phyloP scores from a whole-genome alignment of 2,113 vertebrate genomes.

The Ochotona curzoniae region DNA sequence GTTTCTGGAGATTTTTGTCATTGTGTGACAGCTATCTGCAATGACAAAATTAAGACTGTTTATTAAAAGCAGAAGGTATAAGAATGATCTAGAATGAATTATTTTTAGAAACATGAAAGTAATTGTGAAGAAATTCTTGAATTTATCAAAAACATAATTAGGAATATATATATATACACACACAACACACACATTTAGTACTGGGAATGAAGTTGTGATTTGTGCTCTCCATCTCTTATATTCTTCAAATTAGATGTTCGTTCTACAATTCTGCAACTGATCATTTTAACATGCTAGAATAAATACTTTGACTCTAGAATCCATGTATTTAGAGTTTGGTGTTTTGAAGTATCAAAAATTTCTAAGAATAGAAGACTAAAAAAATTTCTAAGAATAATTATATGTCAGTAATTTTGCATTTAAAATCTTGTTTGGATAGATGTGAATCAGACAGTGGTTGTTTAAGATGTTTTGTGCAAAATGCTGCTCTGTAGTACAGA shows the following conservation, averaged over 20 bases:
- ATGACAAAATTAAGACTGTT: conserved; percentile 29
- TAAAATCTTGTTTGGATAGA: background rate
- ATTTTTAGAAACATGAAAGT: background rate
- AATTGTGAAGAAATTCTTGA: background rate
- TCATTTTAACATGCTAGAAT: background rate
- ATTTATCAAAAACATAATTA: background rate
- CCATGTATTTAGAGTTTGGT: conserved; percentile 18
- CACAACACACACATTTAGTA: background rate
- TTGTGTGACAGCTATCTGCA: background rate
- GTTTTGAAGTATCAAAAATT: conserved; percentile 32
- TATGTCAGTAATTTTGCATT: background rate
- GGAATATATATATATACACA: background rate
- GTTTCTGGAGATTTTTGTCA: conserved; percentile 47
- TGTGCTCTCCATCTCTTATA: background rate
- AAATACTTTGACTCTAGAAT: background rate
- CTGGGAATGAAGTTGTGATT: conserved; percentile 1
- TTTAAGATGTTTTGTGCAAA: background rate
- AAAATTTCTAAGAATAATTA: background rate
- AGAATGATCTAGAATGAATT: conserved; percentile 44
- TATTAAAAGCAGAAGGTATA: conserved; percentile 39
- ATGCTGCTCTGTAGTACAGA: background rate
- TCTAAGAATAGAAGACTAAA: background rate
- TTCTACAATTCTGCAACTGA: background rate
- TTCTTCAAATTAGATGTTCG: background rate
- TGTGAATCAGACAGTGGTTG: background rate